Percentiles rank a stretch among this genome's conserved stretches.
Evolutionary conservation across 2,797 vertebrate genomes (phyloP).

Genomic region (Pseudocheirus occidentalis): DNA sequence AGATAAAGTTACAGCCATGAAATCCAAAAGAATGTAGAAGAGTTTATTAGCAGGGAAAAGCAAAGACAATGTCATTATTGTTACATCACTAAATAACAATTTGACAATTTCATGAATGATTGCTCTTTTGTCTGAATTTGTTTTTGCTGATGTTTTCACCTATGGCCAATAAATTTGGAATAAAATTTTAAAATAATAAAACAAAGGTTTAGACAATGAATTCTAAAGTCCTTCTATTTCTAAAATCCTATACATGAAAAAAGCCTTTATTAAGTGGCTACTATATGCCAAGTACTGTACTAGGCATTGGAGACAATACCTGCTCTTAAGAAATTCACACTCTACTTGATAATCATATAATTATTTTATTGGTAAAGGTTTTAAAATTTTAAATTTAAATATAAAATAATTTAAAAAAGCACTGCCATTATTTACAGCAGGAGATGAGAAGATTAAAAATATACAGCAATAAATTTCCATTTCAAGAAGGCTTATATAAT

Average conservation of each 20-base stretch:
- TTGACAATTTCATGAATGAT: neutral
- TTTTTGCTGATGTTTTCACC: too few species aligned
- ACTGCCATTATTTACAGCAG: too few species aligned
- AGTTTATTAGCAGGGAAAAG: neutral
- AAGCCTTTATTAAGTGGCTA: neutral
- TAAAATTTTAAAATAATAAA: too few species aligned
- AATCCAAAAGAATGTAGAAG: neutral
- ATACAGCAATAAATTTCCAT: too few species aligned
- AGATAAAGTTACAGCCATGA: neutral
- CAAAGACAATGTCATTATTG: neutral
- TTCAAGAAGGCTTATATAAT: too few species aligned
- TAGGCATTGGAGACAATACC: neutral
- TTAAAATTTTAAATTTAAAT: too few species aligned
- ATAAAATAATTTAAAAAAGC: too few species aligned
- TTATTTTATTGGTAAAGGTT: too few species aligned
- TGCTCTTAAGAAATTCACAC: neutral
- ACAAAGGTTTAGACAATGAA: too few species aligned
- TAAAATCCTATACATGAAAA: neutral
- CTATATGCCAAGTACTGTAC: neutral
- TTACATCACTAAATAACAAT: neutral
- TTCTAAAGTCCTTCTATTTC: neutral
- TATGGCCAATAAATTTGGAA: too few species aligned
- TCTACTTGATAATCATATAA: neutral
- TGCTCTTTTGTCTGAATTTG: neutral
- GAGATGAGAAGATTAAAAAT: too few species aligned